Base-by-base conservation (phyloP, 1,140 invertebrate species). In the Paracyclopina nana region DNA sequence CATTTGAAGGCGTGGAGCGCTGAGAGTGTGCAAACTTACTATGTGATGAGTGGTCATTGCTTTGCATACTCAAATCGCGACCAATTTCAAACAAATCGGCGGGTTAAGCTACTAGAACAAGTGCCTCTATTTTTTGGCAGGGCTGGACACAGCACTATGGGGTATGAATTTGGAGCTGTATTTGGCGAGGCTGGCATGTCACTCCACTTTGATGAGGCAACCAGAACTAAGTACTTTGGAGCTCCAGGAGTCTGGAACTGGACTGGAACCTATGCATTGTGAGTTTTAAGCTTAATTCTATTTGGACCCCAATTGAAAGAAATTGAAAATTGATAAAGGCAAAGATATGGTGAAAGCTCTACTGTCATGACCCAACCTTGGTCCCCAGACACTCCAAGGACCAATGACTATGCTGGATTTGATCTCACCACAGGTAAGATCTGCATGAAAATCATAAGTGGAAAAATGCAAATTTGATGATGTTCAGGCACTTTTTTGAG, bases 241-340 rank as follows among this genome's bases (percentile, higher is more conserved):
- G 34, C 34, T 38, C 34, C 34, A 38, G 34, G 34, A 38, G 34
- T 20, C 34, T 38, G 34, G 34, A 38, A 38, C 20, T 38, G 34
- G 34, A 38, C 34, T 2, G 34, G 34, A 38, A 38, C 34, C 2
- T 3, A 16, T 3, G 34, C 20, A 3, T n/a, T 20, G 34, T 38
- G 20, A 38, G 34, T 38, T 38, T 3, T 16, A 9, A 38, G 9
- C 8, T n/a, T n/a, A n/a, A n/a, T n/a, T n/a, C n/a, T n/a, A n/a
- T n/a, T n/a, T n/a, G n/a, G n/a, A n/a, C n/a, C n/a, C n/a, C n/a
- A n/a, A n/a, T n/a, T n/a, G n/a, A n/a, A n/a, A n/a, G n/a, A n/a
- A n/a, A n/a, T n/a, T n/a, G n/a, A n/a, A n/a, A n/a, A n/a, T n/a
- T n/a, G n/a, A n/a, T n/a, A n/a, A n/a, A n/a, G n/a, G n/a, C n/a